Base-by-base conservation (phyloP, 2,888 invertebrate genomes). In the Lobophora halterata region DNA sequence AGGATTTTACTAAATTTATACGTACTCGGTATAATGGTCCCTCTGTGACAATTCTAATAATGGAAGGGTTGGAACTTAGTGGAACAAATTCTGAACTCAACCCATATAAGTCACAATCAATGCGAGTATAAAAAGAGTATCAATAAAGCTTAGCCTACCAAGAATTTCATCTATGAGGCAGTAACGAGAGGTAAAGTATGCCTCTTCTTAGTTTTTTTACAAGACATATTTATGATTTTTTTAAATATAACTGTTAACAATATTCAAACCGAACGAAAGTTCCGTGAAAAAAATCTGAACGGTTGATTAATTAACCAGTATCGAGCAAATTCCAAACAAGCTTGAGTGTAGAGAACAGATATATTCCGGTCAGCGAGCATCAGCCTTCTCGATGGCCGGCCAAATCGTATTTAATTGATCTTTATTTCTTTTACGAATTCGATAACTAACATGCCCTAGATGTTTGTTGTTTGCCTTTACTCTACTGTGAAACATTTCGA, bases 101-200 rank as follows among this genome's bases (percentile, higher is more conserved):
- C 62, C 60, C 55, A 53, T 61, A 69, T 78, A 66, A 55, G 59
- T 77, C 65, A 70, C 73, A 66, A 72, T 76, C 69, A 70, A 58
- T 58, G 58, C 49, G 45, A 47, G 39, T 40, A 54, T n/a, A 60
- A 57, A 57, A 61, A 50, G 55, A 49, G 52, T 52, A 66, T 63
- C 41, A 51, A 43, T 62, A 57, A 51, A 50, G 61, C 55, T 59
- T 55, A 52, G 29, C 10, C 38, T 46, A 30, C 17, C 35, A 17
- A 39, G 49, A 41, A 36, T 30, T 40, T 29, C 34, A 21, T 23
- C 20, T 12, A 11, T 33, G 29, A n/a, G n/a, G n/a, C n/a, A n/a
- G n/a, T n/a, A n/a, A n/a, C n/a, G n/a, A n/a, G n/a, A 40, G 25
- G 34, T 23, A 36, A 31, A 13, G 4, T 7, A 9, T 21, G 14